These are phyloP conservation scores for Lepidocyrtinus sp. DNA, from an alignment of 2,888 invertebrate species.

Conservation along the genomic window DNA sequence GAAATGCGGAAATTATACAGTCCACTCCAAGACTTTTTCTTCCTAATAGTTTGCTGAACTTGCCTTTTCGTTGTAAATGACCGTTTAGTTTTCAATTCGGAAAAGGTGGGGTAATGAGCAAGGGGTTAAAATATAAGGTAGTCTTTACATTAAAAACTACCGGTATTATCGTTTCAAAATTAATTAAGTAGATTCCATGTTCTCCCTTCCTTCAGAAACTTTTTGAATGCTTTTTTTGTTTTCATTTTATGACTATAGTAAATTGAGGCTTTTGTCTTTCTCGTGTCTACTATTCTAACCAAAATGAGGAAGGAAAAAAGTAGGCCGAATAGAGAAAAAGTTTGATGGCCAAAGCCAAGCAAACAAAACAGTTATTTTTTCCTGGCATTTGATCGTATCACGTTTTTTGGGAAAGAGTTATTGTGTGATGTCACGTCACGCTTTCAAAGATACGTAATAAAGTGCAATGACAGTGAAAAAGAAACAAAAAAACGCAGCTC, in stretches of 20 bases:
- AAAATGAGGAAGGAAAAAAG: background rate
- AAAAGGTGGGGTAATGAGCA: too few species aligned
- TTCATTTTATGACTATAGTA: too few species aligned
- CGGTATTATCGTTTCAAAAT: too few species aligned
- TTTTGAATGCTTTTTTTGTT: too few species aligned
- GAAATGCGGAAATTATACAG: background rate
- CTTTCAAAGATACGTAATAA: background rate
- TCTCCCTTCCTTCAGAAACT: too few species aligned
- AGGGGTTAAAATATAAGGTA: too few species aligned
- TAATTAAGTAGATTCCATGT: too few species aligned
- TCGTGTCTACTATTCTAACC: too few species aligned
- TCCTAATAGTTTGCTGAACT: background rate
- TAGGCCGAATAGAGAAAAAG: conserved; percentile 3
- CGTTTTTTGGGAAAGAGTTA: background rate
- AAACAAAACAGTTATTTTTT: background rate
- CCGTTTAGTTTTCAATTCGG: too few species aligned
- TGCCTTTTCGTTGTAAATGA: background rate
- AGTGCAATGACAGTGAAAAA: conserved; percentile 13
- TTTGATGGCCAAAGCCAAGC: background rate
- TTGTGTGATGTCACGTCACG: conserved; percentile 7
- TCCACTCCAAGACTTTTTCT: background rate
- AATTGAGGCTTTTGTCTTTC: too few species aligned
- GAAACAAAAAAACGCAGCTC: background rate
- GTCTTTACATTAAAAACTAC: too few species aligned
- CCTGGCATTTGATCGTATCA: background rate